Percentiles rank a stretch among this genome's conserved stretches.
These are phyloP conservation scores for Phycodurus eques DNA, from an alignment of 2,113 vertebrate genomes.

Conservation along the genomic window DNA sequence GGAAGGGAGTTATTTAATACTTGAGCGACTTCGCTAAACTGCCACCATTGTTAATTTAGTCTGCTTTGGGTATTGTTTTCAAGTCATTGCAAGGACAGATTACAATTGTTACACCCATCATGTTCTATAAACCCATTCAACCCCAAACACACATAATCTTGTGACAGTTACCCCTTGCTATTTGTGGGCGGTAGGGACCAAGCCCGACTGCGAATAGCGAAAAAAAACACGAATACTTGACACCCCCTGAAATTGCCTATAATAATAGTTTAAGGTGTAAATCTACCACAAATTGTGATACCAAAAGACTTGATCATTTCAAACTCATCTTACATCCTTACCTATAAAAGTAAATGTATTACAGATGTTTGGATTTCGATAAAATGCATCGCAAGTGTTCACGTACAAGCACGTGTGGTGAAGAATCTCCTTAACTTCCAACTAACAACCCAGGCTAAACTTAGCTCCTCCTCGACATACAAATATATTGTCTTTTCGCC, in stretches of 20 bases:
- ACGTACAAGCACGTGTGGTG: no score
- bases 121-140: not conserved
- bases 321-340: no score
- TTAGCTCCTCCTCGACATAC: no score
- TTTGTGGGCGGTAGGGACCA: not conserved
- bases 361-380: not conserved
- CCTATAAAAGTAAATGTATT: no score
- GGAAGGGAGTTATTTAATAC: constrained; percentile 51
- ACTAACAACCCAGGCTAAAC: no score
- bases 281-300: no score
- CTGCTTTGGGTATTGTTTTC: constrained; percentile 16
- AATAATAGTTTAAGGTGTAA: no score
- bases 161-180: not conserved
- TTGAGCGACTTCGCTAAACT: constrained; percentile 46
- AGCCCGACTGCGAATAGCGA: not conserved
- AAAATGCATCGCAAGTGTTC: not conserved
- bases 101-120: not conserved
- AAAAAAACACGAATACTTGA: not conserved
- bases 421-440: no score
- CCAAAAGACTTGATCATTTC: no score
- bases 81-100: constrained; percentile 8
- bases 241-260: no score
- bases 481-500: no score
- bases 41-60: constrained; percentile 18
- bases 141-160: not conserved